Evolutionary conservation across 2,888 invertebrate genomes (phyloP).

Genomic region (Adelognathus sp.): DNA sequence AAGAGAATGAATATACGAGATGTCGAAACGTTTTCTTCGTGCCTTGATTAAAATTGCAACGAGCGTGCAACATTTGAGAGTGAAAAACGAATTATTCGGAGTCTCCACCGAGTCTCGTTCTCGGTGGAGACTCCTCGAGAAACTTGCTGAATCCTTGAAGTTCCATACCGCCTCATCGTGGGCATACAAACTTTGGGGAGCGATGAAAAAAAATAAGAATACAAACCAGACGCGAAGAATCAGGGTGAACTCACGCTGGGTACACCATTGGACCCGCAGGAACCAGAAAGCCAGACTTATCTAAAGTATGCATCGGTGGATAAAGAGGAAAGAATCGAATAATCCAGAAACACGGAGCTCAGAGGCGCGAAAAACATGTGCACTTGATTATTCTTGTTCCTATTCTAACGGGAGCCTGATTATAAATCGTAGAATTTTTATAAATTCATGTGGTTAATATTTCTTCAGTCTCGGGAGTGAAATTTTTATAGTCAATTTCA

Average conservation of each 20-base stretch:
- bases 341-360: background rate
- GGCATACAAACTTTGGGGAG: background rate
- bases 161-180: constrained; percentile 52
- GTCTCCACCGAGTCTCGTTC: background rate
- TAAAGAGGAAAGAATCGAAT: constrained; percentile 62
- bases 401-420: background rate
- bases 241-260: background rate
- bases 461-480: background rate
- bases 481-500: background rate
- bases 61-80: background rate
- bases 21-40: background rate
- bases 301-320: constrained; percentile 75
- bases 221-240: background rate
- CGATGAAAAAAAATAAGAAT: constrained; percentile 1
- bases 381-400: constrained; percentile 11
- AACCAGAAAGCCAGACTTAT: constrained; percentile 53
- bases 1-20: background rate
- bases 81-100: background rate
- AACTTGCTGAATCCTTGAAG: constrained; percentile 52
- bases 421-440: background rate
- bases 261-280: background rate
- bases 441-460: background rate
- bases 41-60: background rate
- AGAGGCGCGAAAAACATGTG: background rate
- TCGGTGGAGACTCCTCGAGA: background rate